Evolutionary conservation across 2,888 invertebrate genomes (phyloP).

Genomic region (Hirtodrosophila cameraria): DNA sequence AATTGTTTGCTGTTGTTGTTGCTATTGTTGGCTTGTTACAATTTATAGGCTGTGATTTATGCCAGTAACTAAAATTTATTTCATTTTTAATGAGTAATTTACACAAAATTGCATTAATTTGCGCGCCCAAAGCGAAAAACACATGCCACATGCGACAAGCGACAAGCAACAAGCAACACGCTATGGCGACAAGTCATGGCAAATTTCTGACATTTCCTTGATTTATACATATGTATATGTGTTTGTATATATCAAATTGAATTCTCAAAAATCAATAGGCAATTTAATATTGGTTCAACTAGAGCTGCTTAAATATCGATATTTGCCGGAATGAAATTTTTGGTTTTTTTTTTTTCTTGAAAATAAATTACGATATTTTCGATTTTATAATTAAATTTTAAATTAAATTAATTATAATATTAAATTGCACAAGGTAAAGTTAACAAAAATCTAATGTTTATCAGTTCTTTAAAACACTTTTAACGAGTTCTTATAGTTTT

Average conservation of each 20-base stretch:
- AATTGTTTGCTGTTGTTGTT: conserved; percentile 21
- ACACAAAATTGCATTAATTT: conserved; percentile 77
- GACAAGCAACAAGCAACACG: conserved; percentile 32
- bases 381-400: too few species aligned
- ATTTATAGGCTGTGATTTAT: conserved; percentile 77
- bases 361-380: too few species aligned
- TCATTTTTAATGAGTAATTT: conserved; percentile 80
- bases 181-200: conserved; percentile 70
- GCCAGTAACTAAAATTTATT: conserved; percentile 72
- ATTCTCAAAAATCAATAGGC: conserved; percentile 38
- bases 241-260: conserved; percentile 50
- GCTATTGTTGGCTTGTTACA: conserved; percentile 45
- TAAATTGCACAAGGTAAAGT: too few species aligned
- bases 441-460: too few species aligned
- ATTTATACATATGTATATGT: too few species aligned
- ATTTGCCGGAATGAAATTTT: too few species aligned
- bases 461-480: too few species aligned
- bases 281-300: neutral
- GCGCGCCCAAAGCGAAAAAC: conserved; percentile 56
- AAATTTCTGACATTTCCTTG: conserved; percentile 79
- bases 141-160: conserved; percentile 45
- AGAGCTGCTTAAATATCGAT: too few species aligned
- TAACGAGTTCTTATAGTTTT: too few species aligned
- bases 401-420: too few species aligned
- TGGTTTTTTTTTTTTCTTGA: too few species aligned